phyloP scores from a whole-genome alignment of 2,797 vertebrate species.

The Diglossa cyanea region DNA sequence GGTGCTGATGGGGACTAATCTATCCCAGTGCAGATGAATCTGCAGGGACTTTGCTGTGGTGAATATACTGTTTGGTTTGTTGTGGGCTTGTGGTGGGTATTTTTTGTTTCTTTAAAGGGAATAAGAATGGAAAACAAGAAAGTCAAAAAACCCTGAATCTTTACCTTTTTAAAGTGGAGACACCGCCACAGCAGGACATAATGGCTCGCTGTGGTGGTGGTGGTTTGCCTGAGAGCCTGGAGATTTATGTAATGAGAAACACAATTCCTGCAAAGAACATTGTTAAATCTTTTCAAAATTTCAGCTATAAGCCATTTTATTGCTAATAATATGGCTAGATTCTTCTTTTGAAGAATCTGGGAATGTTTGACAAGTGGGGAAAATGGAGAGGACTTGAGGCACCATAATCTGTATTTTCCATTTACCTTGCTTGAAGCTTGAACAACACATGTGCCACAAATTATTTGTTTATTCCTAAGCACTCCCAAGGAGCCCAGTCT shows the following conservation, averaged over 20 bases:
- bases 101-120: not conserved
- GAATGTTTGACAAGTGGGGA: slow-evolving; percentile 51
- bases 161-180: slow-evolving; percentile 51
- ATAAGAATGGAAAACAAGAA: slow-evolving; percentile 1
- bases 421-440: slow-evolving; percentile 52
- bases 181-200: slow-evolving; percentile 57
- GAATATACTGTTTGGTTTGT: not conserved
- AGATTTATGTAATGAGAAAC: slow-evolving; percentile 69
- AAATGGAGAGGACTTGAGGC: slow-evolving; percentile 45
- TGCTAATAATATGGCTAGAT: slow-evolving; percentile 62
- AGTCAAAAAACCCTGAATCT: slow-evolving; percentile 42
- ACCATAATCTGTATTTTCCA: slow-evolving; percentile 44
- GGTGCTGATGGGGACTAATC: not conserved
- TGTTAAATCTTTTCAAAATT: slow-evolving; percentile 50
- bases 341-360: slow-evolving; percentile 61
- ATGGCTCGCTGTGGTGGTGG: slow-evolving; percentile 10
- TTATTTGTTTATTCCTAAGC: slow-evolving; percentile 46
- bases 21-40: not conserved
- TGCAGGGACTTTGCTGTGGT: not conserved
- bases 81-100: not conserved
- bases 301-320: slow-evolving; percentile 64
- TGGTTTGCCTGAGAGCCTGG: slow-evolving; percentile 48
- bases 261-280: slow-evolving; percentile 54
- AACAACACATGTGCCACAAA: slow-evolving; percentile 53
- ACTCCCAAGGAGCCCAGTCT: slow-evolving; percentile 2